Conservation (phyloP, 53 echinoderm and acorn worm species). For the Holothuria scabra region DNA sequence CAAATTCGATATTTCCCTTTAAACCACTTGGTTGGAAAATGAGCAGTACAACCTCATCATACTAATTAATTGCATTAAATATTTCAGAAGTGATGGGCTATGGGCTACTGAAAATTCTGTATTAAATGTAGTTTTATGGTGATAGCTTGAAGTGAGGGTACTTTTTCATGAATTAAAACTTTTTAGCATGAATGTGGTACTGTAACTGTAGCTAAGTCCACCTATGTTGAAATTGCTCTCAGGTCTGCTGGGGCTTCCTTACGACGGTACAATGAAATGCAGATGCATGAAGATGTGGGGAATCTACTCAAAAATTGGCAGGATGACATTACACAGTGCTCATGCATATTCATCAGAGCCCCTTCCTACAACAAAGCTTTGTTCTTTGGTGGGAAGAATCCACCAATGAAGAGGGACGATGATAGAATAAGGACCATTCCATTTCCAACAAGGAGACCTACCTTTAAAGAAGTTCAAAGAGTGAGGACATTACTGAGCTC, state of each 20-base stretch:
- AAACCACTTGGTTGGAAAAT: too few species aligned
- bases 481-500: conserved; percentile 67
- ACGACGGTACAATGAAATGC: conserved; percentile 86
- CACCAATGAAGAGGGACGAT: conserved; percentile 67
- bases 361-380: conserved; percentile 85
- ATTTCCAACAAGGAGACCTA: conserved; percentile 84
- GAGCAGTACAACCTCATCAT: too few species aligned
- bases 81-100: too few species aligned
- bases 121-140: too few species aligned
- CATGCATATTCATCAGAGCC: conserved; percentile 82
- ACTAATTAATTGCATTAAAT: too few species aligned
- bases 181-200: too few species aligned
- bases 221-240: too few species aligned
- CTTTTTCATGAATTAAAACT: too few species aligned
- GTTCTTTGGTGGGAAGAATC: conserved; percentile 87
- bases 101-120: too few species aligned
- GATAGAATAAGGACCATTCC: conserved; percentile 78
- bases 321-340: conserved; percentile 66
- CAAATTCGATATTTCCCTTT: too few species aligned
- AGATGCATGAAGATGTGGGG: conserved; percentile 80
- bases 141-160: too few species aligned
- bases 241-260: conserved; percentile 95
- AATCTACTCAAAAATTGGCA: conserved; percentile 77
- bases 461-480: conserved; percentile 79
- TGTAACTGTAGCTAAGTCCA: too few species aligned